phyloP scores from a whole-genome alignment of 1,140 invertebrate species.

The Campoletis sonorensis region DNA sequence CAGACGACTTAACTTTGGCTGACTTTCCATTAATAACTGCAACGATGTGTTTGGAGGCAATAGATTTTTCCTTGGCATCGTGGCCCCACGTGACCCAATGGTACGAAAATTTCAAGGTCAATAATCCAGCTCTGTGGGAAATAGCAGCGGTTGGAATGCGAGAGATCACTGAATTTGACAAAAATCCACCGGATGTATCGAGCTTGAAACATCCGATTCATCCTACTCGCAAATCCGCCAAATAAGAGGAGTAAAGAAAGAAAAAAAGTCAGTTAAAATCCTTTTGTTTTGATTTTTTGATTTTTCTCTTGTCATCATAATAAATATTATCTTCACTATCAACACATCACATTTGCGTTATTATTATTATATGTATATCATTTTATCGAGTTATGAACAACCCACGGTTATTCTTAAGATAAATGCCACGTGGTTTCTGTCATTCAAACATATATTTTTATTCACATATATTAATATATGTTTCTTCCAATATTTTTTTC shows the following conservation, averaged over 20 bases:
- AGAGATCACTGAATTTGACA: conserved; percentile 80
- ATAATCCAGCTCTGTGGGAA: conserved; percentile 82
- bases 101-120: conserved; percentile 83
- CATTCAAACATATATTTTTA: not conserved
- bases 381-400: conserved; percentile 12
- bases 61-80: conserved; percentile 79
- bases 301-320: conserved; percentile 7
- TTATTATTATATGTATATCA: not conserved
- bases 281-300: not conserved
- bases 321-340: conserved; percentile 40
- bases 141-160: conserved; percentile 82
- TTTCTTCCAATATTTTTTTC: not conserved
- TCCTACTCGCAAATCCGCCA: conserved; percentile 77
- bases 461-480: no score
- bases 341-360: conserved; percentile 45
- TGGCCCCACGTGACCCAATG: conserved; percentile 79
- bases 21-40: conserved; percentile 84
- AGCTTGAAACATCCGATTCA: conserved; percentile 84
- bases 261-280: not conserved
- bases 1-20: conserved; percentile 83
- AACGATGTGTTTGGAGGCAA: conserved; percentile 84
- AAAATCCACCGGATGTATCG: conserved; percentile 83
- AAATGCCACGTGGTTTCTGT: not conserved
- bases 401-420: not conserved
- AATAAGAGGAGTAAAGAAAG: conserved; percentile 21